phyloP scores from a whole-genome alignment of 2,888 invertebrate species.

The Heterodera filipjevi region DNA sequence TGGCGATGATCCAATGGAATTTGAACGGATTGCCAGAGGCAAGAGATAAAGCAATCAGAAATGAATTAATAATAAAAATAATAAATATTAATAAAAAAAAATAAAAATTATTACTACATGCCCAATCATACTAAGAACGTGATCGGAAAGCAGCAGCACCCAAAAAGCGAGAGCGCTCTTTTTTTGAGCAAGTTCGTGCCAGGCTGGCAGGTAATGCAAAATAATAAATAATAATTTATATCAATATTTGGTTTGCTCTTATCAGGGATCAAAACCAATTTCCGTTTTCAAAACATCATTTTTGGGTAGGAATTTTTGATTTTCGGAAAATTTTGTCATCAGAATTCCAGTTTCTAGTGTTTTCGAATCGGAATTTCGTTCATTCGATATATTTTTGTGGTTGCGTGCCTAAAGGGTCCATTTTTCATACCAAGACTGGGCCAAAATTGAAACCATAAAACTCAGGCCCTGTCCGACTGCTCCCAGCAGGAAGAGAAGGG shows the following conservation, averaged over 20 bases:
- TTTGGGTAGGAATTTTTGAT: no score
- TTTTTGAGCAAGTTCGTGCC: conserved; percentile 60
- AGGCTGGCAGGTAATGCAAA: conserved; percentile 50
- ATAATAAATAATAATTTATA: neutral
- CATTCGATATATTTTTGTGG: no score
- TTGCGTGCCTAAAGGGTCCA: no score
- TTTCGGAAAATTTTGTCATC: no score
- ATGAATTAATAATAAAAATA: no score
- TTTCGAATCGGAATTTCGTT: no score
- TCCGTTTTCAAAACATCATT: no score
- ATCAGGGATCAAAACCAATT: no score
- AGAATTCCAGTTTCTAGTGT: neutral
- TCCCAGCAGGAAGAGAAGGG: conserved; percentile 20
- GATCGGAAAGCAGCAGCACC: conserved; percentile 14
- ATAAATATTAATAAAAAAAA: no score
- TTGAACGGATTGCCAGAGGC: conserved; percentile 28
- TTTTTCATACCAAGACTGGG: no score
- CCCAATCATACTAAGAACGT: conserved; percentile 24
- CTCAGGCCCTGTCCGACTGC: conserved; percentile 15
- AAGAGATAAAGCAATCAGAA: no score
- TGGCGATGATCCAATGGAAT: conserved; percentile 18
- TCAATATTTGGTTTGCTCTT: no score
- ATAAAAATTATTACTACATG: neutral
- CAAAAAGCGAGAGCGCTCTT: conserved; percentile 53
- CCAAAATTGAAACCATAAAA: neutral